These are phyloP conservation scores for Lasiurus cinereus DNA, from an alignment of 2,113 vertebrate species.

Conservation along the genomic window DNA sequence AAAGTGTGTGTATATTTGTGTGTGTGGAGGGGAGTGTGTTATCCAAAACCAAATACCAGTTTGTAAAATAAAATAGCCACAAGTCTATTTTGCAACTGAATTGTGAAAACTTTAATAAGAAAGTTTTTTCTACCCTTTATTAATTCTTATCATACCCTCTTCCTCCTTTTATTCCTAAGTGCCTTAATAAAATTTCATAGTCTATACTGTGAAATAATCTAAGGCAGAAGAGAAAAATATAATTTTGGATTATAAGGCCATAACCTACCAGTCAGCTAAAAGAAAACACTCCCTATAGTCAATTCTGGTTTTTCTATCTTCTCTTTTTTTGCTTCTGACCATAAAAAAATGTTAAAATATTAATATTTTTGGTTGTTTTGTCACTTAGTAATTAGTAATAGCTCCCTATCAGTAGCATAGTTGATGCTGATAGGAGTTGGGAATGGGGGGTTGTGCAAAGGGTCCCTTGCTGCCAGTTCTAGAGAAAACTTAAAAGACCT, in stretches of 20 bases:
- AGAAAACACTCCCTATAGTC: background rate
- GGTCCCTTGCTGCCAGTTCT: rapidly evolving
- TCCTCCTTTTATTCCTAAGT: background rate
- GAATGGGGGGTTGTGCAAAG: background rate
- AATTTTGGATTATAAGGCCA: rapidly evolving
- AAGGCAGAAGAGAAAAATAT: background rate
- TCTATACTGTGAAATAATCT: background rate
- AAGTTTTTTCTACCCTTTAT: background rate
- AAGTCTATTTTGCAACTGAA: background rate
- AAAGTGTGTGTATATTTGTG: no score
- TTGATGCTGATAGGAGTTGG: background rate
- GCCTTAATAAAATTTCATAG: background rate
- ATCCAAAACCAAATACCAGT: background rate
- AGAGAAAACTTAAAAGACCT: background rate
- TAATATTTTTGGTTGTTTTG: background rate
- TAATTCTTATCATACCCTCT: background rate
- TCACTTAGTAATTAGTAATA: background rate
- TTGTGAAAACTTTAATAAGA: background rate
- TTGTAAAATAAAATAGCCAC: background rate
- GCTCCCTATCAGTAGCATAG: background rate
- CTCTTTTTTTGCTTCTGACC: background rate
- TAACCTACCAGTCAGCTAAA: background rate
- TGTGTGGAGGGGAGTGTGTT: no score
- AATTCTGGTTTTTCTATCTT: background rate
- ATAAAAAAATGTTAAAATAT: background rate